Evolutionary conservation across 2,113 vertebrate species (phyloP).

Genomic region (Stomatorhinus ivindoensis): DNA sequence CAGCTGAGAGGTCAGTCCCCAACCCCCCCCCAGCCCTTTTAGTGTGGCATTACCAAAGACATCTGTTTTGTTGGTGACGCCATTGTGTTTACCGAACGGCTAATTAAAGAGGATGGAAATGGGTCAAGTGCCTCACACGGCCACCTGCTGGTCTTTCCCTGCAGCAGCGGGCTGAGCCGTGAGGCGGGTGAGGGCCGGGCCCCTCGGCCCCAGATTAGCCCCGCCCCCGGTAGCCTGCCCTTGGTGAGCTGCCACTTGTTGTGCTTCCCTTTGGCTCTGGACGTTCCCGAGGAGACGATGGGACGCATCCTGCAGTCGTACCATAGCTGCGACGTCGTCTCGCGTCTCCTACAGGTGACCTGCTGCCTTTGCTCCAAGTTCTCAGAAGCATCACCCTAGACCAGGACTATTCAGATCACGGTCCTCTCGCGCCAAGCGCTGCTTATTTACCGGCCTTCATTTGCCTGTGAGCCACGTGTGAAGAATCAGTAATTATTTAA

Average conservation of each 20-base stretch:
- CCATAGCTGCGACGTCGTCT: slow-evolving; percentile 47
- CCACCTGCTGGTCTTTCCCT: slow-evolving; percentile 9
- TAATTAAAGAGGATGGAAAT: background rate
- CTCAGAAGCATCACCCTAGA: background rate
- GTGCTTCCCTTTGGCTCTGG: slow-evolving; percentile 61
- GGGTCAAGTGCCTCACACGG: background rate
- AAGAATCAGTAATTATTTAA: too few species aligned
- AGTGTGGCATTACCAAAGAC: background rate
- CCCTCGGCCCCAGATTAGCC: slow-evolving; percentile 30
- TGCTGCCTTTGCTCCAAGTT: background rate
- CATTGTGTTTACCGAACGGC: slow-evolving; percentile 3
- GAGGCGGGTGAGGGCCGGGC: slow-evolving; percentile 17
- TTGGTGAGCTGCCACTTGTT: slow-evolving; percentile 59
- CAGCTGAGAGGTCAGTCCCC: slow-evolving; percentile 44
- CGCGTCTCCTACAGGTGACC: slow-evolving; percentile 55
- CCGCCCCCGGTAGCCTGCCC: slow-evolving; percentile 41
- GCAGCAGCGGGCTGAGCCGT: slow-evolving; percentile 36
- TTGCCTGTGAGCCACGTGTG: too few species aligned
- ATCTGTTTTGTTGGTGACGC: background rate
- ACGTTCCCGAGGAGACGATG: slow-evolving; percentile 46
- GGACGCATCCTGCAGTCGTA: slow-evolving; percentile 47
- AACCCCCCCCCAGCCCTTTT: background rate
- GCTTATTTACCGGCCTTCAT: too few species aligned
- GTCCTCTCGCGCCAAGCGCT: too few species aligned
- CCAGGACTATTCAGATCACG: too few species aligned